Conservation (phyloP, 2,888 invertebrate species). For the Leptarthrus brevirostris region DNA sequence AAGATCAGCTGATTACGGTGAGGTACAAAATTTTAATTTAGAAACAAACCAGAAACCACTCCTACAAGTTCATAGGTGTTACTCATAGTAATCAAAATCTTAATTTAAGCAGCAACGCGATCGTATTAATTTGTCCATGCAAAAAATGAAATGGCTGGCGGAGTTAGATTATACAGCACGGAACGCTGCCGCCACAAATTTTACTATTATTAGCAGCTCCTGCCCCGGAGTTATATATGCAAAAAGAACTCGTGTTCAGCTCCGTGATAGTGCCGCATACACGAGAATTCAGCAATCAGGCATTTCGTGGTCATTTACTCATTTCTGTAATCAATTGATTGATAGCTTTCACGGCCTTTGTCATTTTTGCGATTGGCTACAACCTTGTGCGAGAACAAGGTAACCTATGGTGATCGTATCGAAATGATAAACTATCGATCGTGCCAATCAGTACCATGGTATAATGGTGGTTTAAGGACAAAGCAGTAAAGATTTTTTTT, state of each 20-base stretch:
- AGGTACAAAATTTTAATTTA: neutral
- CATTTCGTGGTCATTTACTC: conserved; percentile 26
- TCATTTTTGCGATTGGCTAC: conserved; percentile 34
- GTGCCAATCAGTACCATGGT: conserved; percentile 20
- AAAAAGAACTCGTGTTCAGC: conserved; percentile 6
- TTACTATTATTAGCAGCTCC: neutral
- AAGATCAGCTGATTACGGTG: neutral
- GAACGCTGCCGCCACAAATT: neutral
- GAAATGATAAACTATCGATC: conserved; percentile 39
- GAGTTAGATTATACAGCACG: neutral
- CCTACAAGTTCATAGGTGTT: neutral
- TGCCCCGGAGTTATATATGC: conserved; percentile 2
- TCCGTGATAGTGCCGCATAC: too few relatives aligned
- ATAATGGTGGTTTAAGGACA: conserved; percentile 15
- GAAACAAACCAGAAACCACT: neutral
- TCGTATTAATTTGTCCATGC: neutral
- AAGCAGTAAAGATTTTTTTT: conserved; percentile 1
- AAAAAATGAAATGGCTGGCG: conserved; percentile 5
- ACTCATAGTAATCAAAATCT: conserved; percentile 25
- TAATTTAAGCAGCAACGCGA: neutral
- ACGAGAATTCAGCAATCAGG: too few relatives aligned
- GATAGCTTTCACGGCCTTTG: conserved; percentile 33
- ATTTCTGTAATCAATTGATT: conserved; percentile 39
- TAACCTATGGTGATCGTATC: conserved; percentile 35
- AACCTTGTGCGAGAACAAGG: conserved; percentile 38